Evolutionary conservation across 2,797 vertebrate species (phyloP), one percentile per base, ranked within the genome.

Genomic region (Epinephelus coioides): DNA sequence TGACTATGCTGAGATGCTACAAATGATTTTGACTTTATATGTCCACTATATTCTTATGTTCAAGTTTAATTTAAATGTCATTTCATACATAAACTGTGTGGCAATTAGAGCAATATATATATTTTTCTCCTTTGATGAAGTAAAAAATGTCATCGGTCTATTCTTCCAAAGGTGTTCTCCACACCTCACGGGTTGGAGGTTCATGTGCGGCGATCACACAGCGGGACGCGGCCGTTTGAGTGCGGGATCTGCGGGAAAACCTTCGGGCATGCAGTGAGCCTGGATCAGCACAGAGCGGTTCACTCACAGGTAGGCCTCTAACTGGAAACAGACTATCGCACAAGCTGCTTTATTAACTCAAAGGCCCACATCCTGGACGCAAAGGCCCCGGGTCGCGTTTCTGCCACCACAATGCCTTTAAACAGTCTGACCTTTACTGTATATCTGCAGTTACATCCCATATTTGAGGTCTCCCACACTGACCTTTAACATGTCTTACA

Each of bases 211-310:
- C 95, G 98, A 83, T 98, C 98, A 15, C 98, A 99, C 93, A 99
- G 97, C 50, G 98, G 98, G 59, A 98, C 97, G 0, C 94, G 98
- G 83, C 98, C 98, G 38, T 99, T 98, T 53, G 98, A 97, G 62
- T 99, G 98, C 76, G 97, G 96, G 74, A 96, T 98, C 79, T 99
- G 98, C 85, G 97, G 98, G 79, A 99, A 99, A 94, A 99, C 98
- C 21, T 99, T 99, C 18, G 98, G 98, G 63, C 98, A 99, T 74
- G 98, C 97, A 12, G 98, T 99, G 89, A 99, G 98, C 91, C 92
- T 99, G 95, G 98, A 99, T 87, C 98, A 99, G 89, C 98, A 99
- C 94, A 96, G 97, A 90, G 96, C 98, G 0, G 98, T 99, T 51
- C 98, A 99, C 90, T 99, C 97, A 0, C 98, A 99, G 97, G 98